Percentiles rank a stretch among this genome's conserved stretches.
These are phyloP conservation scores for Agrotis ipsilon DNA, from an alignment of 2,888 invertebrate genomes.

Conservation along the genomic window DNA sequence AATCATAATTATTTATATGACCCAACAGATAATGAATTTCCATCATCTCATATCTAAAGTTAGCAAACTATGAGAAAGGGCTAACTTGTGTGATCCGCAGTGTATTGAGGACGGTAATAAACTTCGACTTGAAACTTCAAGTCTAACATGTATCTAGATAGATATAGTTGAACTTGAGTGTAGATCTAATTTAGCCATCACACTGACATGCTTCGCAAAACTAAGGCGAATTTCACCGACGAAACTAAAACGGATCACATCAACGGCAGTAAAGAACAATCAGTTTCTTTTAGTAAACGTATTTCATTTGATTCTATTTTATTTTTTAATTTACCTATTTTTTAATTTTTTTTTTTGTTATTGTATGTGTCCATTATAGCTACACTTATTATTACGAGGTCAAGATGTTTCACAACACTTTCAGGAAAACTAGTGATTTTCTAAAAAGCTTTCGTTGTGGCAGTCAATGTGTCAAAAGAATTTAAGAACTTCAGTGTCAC, in stretches of 20 bases:
- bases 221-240: background rate
- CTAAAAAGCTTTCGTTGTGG: too few relatives aligned
- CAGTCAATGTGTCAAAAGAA: background rate
- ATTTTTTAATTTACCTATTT: too few relatives aligned
- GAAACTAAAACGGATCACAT: background rate
- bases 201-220: background rate
- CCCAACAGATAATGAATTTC: slow-evolving; percentile 69
- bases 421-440: too few relatives aligned
- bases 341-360: too few relatives aligned
- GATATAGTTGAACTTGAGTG: background rate
- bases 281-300: too few relatives aligned
- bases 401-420: too few relatives aligned
- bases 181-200: slow-evolving; percentile 17
- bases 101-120: slow-evolving; percentile 75
- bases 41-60: slow-evolving; percentile 73
- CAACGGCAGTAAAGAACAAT: too few relatives aligned
- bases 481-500: background rate
- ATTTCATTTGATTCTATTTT: too few relatives aligned
- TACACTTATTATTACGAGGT: too few relatives aligned
- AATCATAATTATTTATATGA: slow-evolving; percentile 41
- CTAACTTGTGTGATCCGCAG: slow-evolving; percentile 83
- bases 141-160: slow-evolving; percentile 8
- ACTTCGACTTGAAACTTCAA: slow-evolving; percentile 68
- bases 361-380: too few relatives aligned
- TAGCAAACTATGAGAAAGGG: slow-evolving; percentile 77